Conservation (phyloP, 2,888 invertebrate species). For the Zele albiditarsus region DNA sequence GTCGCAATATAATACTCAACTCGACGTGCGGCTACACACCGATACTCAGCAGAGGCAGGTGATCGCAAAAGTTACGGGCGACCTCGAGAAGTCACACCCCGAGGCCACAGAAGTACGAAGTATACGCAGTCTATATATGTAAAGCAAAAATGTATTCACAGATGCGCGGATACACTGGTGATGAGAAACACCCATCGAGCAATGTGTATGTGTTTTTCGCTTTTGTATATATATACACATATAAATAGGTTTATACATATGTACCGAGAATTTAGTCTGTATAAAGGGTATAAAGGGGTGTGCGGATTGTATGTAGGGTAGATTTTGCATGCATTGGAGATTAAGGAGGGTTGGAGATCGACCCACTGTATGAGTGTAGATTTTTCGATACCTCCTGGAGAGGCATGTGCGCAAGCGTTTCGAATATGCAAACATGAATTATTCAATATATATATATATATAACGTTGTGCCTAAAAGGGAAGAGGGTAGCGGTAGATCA, state of each 20-base stretch:
- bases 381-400: slow-evolving; percentile 40
- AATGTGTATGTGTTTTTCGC: not conserved
- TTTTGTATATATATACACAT: too few species aligned
- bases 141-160: slow-evolving; percentile 4
- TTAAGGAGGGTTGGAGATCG: slow-evolving; percentile 39
- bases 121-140: slow-evolving; percentile 4
- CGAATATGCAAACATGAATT: not conserved
- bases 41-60: slow-evolving; percentile 19
- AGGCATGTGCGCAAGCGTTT: slow-evolving; percentile 14
- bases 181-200: not conserved
- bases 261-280: not conserved
- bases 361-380: slow-evolving; percentile 25
- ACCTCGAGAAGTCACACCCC: slow-evolving; percentile 33
- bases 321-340: slow-evolving; percentile 44
- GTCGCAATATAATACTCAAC: not conserved
- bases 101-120: slow-evolving; percentile 25
- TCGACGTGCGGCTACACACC: not conserved
- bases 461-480: slow-evolving; percentile 2
- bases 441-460: slow-evolving; percentile 19
- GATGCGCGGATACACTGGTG: slow-evolving; percentile 2
- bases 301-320: slow-evolving; percentile 14
- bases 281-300: slow-evolving; percentile 2
- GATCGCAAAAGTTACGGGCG: slow-evolving; percentile 22
- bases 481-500: slow-evolving; percentile 30
- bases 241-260: not conserved